Evolutionary conservation across 2,888 invertebrate genomes (phyloP).

Genomic region (Ceraclea dissimilis): DNA sequence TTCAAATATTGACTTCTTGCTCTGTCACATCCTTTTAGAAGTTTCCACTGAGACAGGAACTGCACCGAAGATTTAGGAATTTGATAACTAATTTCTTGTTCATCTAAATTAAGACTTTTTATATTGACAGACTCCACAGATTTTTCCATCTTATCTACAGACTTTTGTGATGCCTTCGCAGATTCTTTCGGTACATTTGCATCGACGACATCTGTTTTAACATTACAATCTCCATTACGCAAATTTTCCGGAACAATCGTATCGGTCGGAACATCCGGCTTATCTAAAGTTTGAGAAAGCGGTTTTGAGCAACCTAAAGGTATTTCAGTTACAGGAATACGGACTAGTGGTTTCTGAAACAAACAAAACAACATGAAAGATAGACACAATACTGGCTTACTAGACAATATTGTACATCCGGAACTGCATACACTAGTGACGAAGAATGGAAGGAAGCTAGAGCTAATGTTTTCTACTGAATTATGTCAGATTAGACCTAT

Average conservation of each 20-base stretch:
- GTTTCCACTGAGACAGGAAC: slow-evolving; percentile 57
- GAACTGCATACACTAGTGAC: too few species aligned
- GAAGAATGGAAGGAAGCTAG: too few species aligned
- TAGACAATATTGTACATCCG: too few species aligned
- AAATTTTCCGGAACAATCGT: not conserved
- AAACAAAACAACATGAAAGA: slow-evolving; percentile 11
- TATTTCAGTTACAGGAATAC: slow-evolving; percentile 45
- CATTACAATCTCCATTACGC: not conserved
- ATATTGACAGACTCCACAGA: slow-evolving; percentile 18
- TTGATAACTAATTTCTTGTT: slow-evolving; percentile 6
- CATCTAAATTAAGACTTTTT: slow-evolving; percentile 20
- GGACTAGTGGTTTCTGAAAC: slow-evolving; percentile 49
- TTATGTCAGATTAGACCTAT: too few species aligned
- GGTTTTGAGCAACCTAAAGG: slow-evolving; percentile 30
- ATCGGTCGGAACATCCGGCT: not conserved
- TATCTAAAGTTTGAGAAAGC: not conserved
- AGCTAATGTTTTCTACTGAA: too few species aligned
- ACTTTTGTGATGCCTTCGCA: not conserved
- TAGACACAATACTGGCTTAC: too few species aligned
- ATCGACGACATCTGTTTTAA: slow-evolving; percentile 1
- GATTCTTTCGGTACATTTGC: not conserved
- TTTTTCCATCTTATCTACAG: not conserved
- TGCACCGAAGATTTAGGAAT: slow-evolving; percentile 58
- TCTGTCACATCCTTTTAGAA: slow-evolving; percentile 41
- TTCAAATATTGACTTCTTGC: slow-evolving; percentile 54